These are phyloP conservation scores for Athripsodes cinereus DNA, from an alignment of 2,888 invertebrate species.

Conservation along the genomic window DNA sequence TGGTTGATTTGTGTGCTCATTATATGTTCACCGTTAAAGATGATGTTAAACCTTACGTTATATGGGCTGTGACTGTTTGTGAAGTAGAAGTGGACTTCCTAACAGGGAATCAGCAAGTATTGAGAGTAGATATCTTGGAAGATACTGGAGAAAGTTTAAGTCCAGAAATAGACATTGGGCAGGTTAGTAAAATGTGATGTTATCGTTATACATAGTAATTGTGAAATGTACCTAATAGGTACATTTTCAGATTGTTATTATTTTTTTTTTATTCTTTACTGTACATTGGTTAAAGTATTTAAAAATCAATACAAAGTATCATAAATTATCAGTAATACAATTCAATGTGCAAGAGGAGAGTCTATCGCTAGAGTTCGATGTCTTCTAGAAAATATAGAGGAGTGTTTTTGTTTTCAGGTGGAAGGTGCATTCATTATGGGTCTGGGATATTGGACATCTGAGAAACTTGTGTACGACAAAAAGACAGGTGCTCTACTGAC, in stretches of 20 bases:
- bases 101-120: constrained; percentile 57
- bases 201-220: too few relatives aligned
- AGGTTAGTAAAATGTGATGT: constrained; percentile 36
- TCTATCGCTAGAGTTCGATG: too few relatives aligned
- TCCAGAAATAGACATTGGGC: constrained; percentile 64
- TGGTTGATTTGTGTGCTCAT: constrained; percentile 51
- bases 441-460: constrained; percentile 64
- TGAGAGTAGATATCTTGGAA: constrained; percentile 58
- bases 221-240: too few relatives aligned
- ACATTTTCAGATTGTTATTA: too few relatives aligned
- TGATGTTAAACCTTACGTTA: constrained; percentile 46
- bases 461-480: constrained; percentile 55
- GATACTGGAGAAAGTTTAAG: constrained; percentile 63
- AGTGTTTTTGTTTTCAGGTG: constrained; percentile 13
- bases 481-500: constrained; percentile 57
- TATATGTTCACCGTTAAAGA: constrained; percentile 43
- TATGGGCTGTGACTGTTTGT: constrained; percentile 54
- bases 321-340: too few relatives aligned
- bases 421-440: constrained; percentile 60
- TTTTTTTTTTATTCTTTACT: too few relatives aligned
- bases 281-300: too few relatives aligned
- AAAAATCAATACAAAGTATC: too few relatives aligned
- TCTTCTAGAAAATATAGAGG: too few relatives aligned
- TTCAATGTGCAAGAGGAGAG: too few relatives aligned
- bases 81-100: constrained; percentile 68